These are phyloP conservation scores for Drosophila monieri DNA, from an alignment of 2,888 invertebrate genomes.

Conservation along the genomic window DNA sequence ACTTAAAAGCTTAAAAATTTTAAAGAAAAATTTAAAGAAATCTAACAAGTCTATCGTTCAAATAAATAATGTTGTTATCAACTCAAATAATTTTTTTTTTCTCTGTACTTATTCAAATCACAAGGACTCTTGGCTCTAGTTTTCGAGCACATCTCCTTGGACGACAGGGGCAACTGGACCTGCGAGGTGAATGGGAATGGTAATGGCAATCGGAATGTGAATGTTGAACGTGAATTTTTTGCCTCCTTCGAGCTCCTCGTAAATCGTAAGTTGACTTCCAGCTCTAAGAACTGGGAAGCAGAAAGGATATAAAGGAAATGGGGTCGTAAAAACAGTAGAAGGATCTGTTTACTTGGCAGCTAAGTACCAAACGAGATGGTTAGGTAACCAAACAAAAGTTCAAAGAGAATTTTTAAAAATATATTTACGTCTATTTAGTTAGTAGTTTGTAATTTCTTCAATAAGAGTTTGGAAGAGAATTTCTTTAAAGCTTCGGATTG, in stretches of 20 bases:
- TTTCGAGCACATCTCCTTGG: slow-evolving; percentile 84
- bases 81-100: no score
- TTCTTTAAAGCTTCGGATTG: not conserved
- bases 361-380: slow-evolving; percentile 5
- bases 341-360: slow-evolving; percentile 33
- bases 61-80: not conserved
- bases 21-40: no score
- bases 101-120: not conserved
- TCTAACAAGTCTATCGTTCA: no score
- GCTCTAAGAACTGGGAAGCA: slow-evolving; percentile 4
- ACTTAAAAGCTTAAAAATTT: no score
- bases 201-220: slow-evolving; percentile 51
- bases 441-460: not conserved
- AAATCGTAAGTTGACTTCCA: slow-evolving; percentile 81
- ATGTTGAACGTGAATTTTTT: slow-evolving; percentile 67
- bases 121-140: slow-evolving; percentile 83
- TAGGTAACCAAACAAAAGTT: slow-evolving; percentile 4
- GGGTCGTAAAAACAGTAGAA: slow-evolving; percentile 22
- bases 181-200: slow-evolving; percentile 80
- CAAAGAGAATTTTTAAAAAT: not conserved
- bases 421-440: not conserved
- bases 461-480: not conserved
- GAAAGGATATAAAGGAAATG: slow-evolving; percentile 9
- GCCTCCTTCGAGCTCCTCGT: slow-evolving; percentile 84
- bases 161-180: slow-evolving; percentile 85